A percentile compares a stretch with the other conserved stretches of the same genome.
phyloP scores from a whole-genome alignment of 2,113 vertebrate genomes.

The Anarhynchus alexandrinus region DNA sequence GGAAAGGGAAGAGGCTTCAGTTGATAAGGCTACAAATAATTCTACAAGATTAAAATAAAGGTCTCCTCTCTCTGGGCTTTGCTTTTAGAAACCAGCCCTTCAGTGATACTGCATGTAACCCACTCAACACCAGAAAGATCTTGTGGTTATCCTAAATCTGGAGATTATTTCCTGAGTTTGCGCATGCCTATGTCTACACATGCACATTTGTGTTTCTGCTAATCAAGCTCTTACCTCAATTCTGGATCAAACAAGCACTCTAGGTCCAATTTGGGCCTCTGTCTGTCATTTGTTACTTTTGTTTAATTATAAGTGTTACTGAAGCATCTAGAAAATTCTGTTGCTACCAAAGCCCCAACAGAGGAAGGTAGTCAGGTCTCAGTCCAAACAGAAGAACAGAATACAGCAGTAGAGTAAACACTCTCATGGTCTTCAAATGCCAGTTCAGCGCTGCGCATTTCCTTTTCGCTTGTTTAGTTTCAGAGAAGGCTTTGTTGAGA shows the following conservation, averaged over 20 bases:
- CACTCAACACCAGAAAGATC: neutral
- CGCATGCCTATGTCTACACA: neutral
- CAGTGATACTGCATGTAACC: neutral
- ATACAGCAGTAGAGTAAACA: neutral
- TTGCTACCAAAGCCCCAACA: neutral
- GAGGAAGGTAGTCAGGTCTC: neutral
- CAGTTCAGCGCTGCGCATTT: neutral
- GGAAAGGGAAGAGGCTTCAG: neutral
- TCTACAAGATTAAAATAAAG: neutral
- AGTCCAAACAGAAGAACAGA: neutral
- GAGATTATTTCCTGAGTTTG: neutral
- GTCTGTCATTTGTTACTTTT: neutral
- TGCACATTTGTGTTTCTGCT: neutral
- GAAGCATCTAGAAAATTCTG: neutral
- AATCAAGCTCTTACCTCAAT: neutral
- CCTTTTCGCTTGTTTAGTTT: neutral
- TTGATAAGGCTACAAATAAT: conserved; percentile 3
- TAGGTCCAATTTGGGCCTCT: neutral
- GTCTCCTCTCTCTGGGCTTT: neutral
- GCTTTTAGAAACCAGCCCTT: neutral
- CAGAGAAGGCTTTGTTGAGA: neutral
- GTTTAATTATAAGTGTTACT: neutral
- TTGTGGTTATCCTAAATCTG: neutral
- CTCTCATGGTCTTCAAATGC: neutral
- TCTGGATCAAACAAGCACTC: neutral